phyloP scores from a whole-genome alignment of 2,888 invertebrate genomes.

The Eilema sororculum region DNA sequence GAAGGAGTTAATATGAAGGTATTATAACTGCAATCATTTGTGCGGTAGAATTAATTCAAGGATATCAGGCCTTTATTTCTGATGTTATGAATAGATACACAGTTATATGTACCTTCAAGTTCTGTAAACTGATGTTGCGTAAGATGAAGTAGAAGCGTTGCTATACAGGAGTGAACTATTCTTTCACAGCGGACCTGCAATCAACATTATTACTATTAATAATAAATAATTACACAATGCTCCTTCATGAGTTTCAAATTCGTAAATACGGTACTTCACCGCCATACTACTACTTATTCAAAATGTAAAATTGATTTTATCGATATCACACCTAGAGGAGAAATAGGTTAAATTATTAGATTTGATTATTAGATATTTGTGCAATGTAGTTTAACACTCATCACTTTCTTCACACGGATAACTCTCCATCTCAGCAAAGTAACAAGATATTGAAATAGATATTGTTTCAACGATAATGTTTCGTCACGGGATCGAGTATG shows the following conservation, averaged over 20 bases:
- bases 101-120: conserved; percentile 90
- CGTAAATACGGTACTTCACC: not conserved
- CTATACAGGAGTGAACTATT: conserved; percentile 93
- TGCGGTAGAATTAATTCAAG: no score
- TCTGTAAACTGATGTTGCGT: conserved; percentile 94
- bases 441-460: no score
- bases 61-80: no score
- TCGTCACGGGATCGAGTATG: not conserved
- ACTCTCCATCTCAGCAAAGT: no score
- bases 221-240: not conserved
- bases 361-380: no score
- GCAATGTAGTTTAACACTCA: not conserved
- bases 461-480: not conserved
- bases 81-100: no score
- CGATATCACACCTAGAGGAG: no score
- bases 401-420: not conserved
- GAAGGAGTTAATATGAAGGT: no score
- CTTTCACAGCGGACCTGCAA: conserved; percentile 89
- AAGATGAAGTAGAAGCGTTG: conserved; percentile 92
- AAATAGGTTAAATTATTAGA: no score
- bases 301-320: no score
- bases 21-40: no score
- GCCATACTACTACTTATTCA: not conserved
- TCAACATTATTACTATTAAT: not conserved
- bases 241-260: not conserved